Percentiles rank a stretch among this genome's conserved stretches.
phyloP scores from a whole-genome alignment of 2,797 vertebrate genomes.

The Triplophysa bombifrons region DNA sequence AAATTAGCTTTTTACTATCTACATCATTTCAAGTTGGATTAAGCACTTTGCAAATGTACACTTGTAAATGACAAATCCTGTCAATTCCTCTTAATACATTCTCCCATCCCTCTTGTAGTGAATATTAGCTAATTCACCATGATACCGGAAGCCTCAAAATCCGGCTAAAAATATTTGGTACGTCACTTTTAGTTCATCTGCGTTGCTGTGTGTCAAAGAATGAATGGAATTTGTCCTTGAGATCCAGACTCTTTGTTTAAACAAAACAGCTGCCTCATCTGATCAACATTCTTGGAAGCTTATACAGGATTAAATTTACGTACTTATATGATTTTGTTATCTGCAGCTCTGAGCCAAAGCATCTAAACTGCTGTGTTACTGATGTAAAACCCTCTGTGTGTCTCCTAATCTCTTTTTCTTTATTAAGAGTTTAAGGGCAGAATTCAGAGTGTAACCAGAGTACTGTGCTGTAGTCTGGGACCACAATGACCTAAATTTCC shows the following conservation, averaged over 20 bases:
- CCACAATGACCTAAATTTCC: constrained; percentile 41
- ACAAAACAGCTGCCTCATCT: constrained; percentile 14
- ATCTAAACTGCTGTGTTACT: neutral
- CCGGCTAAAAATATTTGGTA: neutral
- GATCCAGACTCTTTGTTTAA: constrained; percentile 9
- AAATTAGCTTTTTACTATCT: neutral
- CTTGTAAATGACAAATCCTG: constrained; percentile 13
- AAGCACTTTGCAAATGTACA: neutral
- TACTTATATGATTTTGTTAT: neutral
- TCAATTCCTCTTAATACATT: constrained; percentile 1
- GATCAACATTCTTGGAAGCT: neutral
- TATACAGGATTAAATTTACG: neutral
- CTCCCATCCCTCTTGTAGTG: neutral
- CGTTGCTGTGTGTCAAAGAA: neutral
- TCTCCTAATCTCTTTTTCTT: constrained; percentile 18
- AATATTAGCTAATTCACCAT: constrained; percentile 1
- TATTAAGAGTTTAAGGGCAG: constrained; percentile 27
- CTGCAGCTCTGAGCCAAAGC: neutral
- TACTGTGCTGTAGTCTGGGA: constrained; percentile 21
- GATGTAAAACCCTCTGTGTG: constrained; percentile 14
- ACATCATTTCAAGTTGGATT: neutral
- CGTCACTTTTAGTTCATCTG: constrained; percentile 11
- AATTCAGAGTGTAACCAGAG: constrained; percentile 12
- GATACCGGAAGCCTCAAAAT: neutral
- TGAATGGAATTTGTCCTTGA: constrained; percentile 17